Conservation (phyloP, 2,113 vertebrate genomes). For the Phalacrocorax pelagicus region DNA sequence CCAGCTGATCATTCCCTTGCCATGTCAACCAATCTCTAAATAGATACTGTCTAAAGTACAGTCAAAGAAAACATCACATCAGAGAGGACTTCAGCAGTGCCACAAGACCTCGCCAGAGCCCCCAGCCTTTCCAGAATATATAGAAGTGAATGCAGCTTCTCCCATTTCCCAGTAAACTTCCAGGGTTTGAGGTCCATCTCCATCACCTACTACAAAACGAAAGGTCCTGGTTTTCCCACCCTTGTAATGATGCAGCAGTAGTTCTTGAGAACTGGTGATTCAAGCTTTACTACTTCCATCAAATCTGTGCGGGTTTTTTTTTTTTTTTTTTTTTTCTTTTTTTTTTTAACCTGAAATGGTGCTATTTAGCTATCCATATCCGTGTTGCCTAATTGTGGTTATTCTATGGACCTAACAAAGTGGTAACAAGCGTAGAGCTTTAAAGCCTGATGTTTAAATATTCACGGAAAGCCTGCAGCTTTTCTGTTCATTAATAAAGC, state of each 20-base stretch:
- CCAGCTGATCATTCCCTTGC: background rate
- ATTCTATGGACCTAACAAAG: background rate
- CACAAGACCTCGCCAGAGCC: background rate
- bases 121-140: background rate
- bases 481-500: background rate
- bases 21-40: background rate
- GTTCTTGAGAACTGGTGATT: background rate
- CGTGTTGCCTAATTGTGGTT: background rate
- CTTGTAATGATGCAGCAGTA: background rate
- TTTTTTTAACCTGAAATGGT: background rate
- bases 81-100: background rate
- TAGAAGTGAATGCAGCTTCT: background rate
- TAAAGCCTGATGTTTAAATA: background rate
- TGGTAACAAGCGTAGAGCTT: background rate
- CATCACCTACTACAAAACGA: background rate
- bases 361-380: background rate
- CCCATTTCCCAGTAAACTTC: background rate
- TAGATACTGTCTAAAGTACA: background rate
- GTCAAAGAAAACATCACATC: background rate
- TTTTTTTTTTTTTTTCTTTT: background rate
- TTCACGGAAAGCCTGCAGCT: background rate
- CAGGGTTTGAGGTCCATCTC: background rate
- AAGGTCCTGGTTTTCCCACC: accelerated
- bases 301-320: background rate
- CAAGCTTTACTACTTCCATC: background rate